Evolutionary conservation across 2,888 invertebrate species (phyloP).

Genomic region (Tachina grossa): DNA sequence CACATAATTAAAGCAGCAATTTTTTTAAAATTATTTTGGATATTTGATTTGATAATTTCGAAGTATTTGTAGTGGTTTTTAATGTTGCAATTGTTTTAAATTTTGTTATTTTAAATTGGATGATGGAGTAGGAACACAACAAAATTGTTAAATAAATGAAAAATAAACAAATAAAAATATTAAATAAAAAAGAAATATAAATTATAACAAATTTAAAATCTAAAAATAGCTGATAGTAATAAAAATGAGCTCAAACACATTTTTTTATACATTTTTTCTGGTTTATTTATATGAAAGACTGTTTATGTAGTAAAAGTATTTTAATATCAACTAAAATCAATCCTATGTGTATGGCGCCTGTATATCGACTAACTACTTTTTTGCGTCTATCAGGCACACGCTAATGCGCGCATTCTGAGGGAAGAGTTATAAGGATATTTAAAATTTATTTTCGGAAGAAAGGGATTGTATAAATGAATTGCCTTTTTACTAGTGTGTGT

Average conservation of each 20-base stretch:
- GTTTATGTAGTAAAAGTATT: neutral
- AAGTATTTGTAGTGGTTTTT: conserved; percentile 4
- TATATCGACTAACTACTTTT: conserved; percentile 49
- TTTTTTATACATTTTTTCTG: neutral
- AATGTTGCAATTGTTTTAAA: conserved; percentile 49
- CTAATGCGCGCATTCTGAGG: conserved; percentile 9
- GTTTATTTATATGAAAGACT: neutral
- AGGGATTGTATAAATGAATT: conserved; percentile 33
- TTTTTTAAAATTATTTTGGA: conserved; percentile 7
- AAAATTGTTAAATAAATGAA: conserved; percentile 48
- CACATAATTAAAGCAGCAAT: conserved; percentile 46
- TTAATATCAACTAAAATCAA: conserved; percentile 9
- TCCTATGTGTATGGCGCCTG: conserved; percentile 58
- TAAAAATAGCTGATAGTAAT: neutral
- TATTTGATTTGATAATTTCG: conserved; percentile 4
- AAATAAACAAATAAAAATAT: conserved; percentile 67
- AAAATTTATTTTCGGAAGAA: neutral
- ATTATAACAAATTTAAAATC: conserved; percentile 8
- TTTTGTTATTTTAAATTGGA: conserved; percentile 48
- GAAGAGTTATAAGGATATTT: conserved; percentile 23
- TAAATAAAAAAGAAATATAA: conserved; percentile 63
- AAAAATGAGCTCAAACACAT: neutral
- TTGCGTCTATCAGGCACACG: conserved; percentile 38
- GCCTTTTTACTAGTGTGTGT: conserved; percentile 32
- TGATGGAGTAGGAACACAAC: conserved; percentile 41